These are phyloP conservation scores for Platichthys flesus DNA, from an alignment of 2,113 vertebrate genomes.

Conservation along the genomic window DNA sequence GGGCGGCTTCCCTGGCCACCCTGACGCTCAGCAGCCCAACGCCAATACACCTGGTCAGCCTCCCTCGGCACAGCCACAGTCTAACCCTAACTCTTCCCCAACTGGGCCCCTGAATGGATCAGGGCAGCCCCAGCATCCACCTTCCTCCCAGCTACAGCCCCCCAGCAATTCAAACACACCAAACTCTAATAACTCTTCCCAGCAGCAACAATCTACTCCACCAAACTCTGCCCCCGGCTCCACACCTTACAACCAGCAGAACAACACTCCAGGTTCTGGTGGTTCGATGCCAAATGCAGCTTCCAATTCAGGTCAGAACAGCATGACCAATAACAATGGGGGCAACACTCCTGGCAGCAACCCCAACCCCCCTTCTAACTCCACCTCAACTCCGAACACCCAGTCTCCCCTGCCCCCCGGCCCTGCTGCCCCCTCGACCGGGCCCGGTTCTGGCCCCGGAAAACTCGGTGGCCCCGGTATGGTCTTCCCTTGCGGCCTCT, in stretches of 20 bases:
- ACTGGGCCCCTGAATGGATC: conserved; percentile 83
- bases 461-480: conserved; percentile 82
- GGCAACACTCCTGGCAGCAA: conserved; percentile 80
- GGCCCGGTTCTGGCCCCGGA: conserved; percentile 78
- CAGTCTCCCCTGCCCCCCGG: conserved; percentile 81
- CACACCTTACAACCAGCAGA: conserved; percentile 87
- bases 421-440: conserved; percentile 72
- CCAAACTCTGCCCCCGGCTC: conserved; percentile 83
- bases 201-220: conserved; percentile 81
- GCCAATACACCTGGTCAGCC: conserved; percentile 85
- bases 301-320: conserved; percentile 79
- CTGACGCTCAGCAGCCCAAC: conserved; percentile 80
- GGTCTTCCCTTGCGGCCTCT: conserved; percentile 94
- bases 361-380: conserved; percentile 83
- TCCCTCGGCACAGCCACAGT: conserved; percentile 76
- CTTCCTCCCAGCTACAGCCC: conserved; percentile 78
- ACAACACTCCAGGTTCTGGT: conserved; percentile 75
- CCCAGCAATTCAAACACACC: conserved; percentile 79
- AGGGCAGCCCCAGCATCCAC: conserved; percentile 80
- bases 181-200: conserved; percentile 79
- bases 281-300: conserved; percentile 76
- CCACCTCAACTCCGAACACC: conserved; percentile 82
- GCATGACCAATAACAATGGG: conserved; percentile 81
- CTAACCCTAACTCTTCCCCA: conserved; percentile 84
- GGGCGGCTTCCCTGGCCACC: conserved; percentile 83